Evolutionary conservation across 2,797 vertebrate species (phyloP).

Genomic region (Coendou prehensilis): DNA sequence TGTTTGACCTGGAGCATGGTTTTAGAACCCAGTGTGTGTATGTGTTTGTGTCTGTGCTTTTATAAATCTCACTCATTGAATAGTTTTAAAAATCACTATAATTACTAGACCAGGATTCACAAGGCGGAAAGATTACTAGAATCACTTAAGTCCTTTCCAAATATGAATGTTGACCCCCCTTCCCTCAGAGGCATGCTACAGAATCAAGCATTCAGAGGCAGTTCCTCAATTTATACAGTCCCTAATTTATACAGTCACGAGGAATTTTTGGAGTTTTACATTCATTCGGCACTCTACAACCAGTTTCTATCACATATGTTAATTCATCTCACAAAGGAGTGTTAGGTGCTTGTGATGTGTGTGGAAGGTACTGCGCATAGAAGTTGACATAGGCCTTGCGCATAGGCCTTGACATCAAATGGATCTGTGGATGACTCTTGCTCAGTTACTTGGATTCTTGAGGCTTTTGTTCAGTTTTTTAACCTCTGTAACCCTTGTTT

Average conservation of each 20-base stretch:
- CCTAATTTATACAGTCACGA: neutral
- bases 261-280: neutral
- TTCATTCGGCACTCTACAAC: neutral
- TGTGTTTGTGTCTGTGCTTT: neutral
- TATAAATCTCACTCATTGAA: neutral
- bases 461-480: neutral
- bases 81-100: neutral
- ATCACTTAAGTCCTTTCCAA: neutral
- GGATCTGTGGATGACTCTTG: neutral
- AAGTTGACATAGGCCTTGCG: too few relatives aligned
- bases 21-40: neutral
- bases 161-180: neutral
- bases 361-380: neutral
- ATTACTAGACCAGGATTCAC: neutral
- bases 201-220: neutral
- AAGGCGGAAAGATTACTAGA: neutral
- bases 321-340: neutral
- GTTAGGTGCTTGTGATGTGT: neutral
- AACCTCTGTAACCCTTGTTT: neutral
- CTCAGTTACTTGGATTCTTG: neutral
- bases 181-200: neutral
- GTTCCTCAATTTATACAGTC: neutral
- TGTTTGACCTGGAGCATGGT: neutral
- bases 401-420: neutral
- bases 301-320: neutral